These are phyloP conservation scores for Mareca strepera DNA, from an alignment of 2,797 vertebrate genomes.

Conservation along the genomic window DNA sequence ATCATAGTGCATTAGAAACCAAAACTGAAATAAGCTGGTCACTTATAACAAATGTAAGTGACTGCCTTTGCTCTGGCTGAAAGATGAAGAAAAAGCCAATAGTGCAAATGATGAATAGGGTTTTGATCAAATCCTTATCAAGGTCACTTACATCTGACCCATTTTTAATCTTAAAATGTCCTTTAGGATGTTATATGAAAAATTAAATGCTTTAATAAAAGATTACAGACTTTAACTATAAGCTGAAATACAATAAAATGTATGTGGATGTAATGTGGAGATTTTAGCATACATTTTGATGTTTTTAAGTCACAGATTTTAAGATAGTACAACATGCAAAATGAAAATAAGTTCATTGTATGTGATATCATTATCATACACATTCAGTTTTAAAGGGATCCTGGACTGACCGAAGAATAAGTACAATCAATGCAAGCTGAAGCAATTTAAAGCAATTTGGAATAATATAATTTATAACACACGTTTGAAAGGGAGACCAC, in stretches of 20 bases:
- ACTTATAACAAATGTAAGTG: not conserved
- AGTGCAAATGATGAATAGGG: not conserved
- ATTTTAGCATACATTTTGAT: not conserved
- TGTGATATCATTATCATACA: not conserved
- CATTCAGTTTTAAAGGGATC: not conserved
- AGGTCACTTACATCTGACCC: not conserved
- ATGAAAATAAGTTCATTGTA: not conserved
- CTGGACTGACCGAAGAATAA: not conserved
- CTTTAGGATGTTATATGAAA: not conserved
- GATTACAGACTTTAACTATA: not conserved
- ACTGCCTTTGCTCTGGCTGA: not conserved
- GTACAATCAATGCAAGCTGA: not conserved
- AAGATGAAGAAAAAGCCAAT: not conserved
- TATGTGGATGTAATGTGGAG: not conserved
- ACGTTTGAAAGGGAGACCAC: not conserved
- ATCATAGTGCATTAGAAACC: not conserved
- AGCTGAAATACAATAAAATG: not conserved
- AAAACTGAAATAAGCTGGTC: not conserved
- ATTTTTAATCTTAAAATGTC: not conserved
- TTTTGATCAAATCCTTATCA: not conserved
- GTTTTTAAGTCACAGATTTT: not conserved
- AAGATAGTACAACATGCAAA: not conserved
- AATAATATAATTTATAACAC: not conserved
- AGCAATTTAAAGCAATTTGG: not conserved
- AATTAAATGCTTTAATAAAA: not conserved